phyloP scores from a whole-genome alignment of 2,888 invertebrate species.

The Colletes collaris region DNA sequence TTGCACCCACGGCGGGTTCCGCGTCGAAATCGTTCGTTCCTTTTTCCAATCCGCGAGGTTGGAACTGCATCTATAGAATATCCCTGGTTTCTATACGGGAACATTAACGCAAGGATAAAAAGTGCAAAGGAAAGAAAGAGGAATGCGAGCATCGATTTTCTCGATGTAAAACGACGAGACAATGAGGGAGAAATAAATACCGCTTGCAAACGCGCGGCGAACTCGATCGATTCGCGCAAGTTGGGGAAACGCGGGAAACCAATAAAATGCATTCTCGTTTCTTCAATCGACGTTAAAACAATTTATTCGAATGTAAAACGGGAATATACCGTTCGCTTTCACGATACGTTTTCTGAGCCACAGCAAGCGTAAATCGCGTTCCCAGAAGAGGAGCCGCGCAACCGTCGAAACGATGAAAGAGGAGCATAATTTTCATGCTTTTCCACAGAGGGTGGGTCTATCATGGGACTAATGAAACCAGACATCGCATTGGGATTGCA shows the following conservation, averaged over 20 bases:
- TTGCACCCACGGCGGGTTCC: background rate
- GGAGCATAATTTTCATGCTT: too few relatives aligned
- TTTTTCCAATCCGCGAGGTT: constrained; percentile 13
- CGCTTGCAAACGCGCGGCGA: background rate
- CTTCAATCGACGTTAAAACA: too few relatives aligned
- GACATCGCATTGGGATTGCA: too few relatives aligned
- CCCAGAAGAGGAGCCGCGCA: background rate
- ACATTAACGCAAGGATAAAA: constrained; percentile 22
- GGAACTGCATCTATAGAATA: constrained; percentile 17
- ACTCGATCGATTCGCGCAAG: background rate
- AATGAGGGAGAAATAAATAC: constrained; percentile 8
- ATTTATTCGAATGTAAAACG: too few relatives aligned
- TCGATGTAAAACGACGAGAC: constrained; percentile 5
- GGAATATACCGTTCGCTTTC: too few relatives aligned
- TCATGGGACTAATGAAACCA: too few relatives aligned
- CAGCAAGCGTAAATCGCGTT: too few relatives aligned
- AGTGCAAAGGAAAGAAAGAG: background rate
- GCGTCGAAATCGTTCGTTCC: constrained; percentile 15
- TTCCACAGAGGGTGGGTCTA: too few relatives aligned
- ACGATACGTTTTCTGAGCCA: too few relatives aligned
- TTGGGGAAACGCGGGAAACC: background rate
- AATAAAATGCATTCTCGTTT: constrained; percentile 11
- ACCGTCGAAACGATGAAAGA: too few relatives aligned
- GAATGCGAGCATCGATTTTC: constrained; percentile 22
- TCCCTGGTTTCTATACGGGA: background rate